phyloP scores from a whole-genome alignment of 2,113 vertebrate species.

The Casuarius casuarius region DNA sequence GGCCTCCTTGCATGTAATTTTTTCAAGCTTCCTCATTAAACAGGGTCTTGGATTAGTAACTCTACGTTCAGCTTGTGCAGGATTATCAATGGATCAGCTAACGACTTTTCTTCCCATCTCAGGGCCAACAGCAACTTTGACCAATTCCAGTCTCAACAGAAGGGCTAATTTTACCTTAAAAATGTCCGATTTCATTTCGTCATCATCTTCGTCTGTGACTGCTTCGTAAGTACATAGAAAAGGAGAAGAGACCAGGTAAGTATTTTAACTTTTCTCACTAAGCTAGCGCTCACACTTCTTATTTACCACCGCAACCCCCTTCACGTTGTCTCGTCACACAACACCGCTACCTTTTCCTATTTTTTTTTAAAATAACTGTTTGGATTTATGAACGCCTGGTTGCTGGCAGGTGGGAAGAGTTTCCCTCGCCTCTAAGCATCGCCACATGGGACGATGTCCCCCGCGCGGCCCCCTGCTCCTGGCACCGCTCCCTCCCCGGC shows the following conservation, averaged over 20 bases:
- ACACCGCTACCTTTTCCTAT: neutral
- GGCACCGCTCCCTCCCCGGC: neutral
- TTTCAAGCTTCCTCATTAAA: neutral
- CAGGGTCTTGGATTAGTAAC: neutral
- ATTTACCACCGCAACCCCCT: neutral
- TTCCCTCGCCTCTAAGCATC: too few relatives aligned
- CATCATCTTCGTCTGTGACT: constrained; percentile 61
- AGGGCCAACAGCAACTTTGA: neutral
- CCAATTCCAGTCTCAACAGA: neutral
- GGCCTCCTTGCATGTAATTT: neutral
- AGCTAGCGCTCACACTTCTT: neutral
- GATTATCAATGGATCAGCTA: neutral
- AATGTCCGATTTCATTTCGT: neutral
- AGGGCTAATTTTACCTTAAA: constrained; percentile 50
- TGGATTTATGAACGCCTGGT: too few relatives aligned
- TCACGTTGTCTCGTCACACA: neutral
- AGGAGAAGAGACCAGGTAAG: neutral
- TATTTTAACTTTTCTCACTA: neutral
- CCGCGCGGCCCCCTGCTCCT: neutral
- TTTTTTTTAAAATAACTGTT: too few relatives aligned
- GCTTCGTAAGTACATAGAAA: neutral
- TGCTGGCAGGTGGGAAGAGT: too few relatives aligned
- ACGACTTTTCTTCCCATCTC: neutral
- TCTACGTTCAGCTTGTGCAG: rapidly evolving
- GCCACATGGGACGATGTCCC: neutral